These are phyloP conservation scores for Macroramphosus scolopax DNA, from an alignment of 2,797 vertebrate species.

Conservation along the genomic window DNA sequence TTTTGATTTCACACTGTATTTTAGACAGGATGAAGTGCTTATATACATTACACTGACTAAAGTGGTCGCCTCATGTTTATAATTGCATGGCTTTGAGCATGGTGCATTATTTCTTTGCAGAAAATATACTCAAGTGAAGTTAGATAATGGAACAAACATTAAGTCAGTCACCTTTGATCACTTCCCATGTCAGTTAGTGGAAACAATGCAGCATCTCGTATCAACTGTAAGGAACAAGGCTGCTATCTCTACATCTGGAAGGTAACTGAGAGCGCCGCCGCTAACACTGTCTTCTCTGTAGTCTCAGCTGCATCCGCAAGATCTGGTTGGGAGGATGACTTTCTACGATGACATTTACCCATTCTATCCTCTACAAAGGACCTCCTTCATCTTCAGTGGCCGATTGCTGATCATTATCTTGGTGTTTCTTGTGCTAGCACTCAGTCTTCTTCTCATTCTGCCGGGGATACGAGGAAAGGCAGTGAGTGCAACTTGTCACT, in stretches of 20 bases:
- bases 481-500: conserved; percentile 73
- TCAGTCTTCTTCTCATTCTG: conserved; percentile 86
- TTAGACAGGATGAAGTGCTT: conserved; percentile 1
- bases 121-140: too few relatives aligned
- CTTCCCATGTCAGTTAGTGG: conserved; percentile 11
- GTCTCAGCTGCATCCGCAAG: conserved; percentile 40
- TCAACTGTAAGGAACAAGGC: conserved; percentile 38
- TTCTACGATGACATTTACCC: conserved; percentile 86
- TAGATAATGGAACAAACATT: not conserved
- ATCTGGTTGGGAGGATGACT: conserved; percentile 82
- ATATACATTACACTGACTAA: conserved; percentile 2
- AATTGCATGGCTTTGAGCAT: conserved; percentile 6
- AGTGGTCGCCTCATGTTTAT: conserved; percentile 1
- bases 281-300: conserved; percentile 72
- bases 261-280: conserved; percentile 67
- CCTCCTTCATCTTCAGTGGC: conserved; percentile 75
- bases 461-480: conserved; percentile 92
- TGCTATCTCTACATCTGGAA: conserved; percentile 66
- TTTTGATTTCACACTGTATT: conserved; percentile 2
- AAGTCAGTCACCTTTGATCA: conserved; percentile 2
- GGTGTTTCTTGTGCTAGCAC: conserved; percentile 83
- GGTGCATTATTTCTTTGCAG: conserved; percentile 7
- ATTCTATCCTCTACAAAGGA: conserved; percentile 85
- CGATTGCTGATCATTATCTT: conserved; percentile 82
- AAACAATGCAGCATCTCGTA: conserved; percentile 32